phyloP scores from a whole-genome alignment of 64 coral and sea anemone genomes.

The Platygyra sinensis region DNA sequence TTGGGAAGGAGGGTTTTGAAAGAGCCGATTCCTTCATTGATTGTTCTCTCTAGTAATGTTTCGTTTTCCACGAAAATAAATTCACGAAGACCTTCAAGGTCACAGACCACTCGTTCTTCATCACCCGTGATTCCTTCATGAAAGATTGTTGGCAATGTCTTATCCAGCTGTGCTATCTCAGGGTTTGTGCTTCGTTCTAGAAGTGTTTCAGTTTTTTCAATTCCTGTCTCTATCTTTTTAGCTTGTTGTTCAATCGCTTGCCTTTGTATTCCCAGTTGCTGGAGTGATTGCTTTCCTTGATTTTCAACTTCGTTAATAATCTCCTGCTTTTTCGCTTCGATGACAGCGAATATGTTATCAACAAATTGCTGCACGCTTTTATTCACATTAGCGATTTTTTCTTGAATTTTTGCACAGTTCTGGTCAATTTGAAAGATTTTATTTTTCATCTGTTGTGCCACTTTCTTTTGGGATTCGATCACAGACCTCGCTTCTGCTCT shows the following conservation, averaged over 20 bases:
- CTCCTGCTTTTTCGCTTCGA: neutral
- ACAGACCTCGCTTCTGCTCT: no score
- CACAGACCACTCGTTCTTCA: neutral
- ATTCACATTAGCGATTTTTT: no score
- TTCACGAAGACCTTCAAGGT: neutral
- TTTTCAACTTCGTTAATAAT: neutral
- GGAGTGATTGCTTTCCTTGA: neutral
- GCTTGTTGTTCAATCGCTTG: no score
- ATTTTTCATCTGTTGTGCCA: no score
- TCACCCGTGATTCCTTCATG: neutral
- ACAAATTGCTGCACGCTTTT: no score
- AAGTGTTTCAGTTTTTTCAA: neutral
- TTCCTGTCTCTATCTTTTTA: neutral
- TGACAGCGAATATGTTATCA: neutral
- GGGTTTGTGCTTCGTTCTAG: neutral
- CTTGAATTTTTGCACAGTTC: no score
- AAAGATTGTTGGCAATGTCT: no score
- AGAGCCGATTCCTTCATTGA: neutral
- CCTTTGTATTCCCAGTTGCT: neutral
- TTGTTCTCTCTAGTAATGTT: no score
- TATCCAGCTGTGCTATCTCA: neutral
- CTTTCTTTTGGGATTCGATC: no score
- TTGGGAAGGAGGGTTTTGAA: neutral
- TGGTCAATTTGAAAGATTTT: no score
- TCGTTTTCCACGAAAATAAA: neutral